These are phyloP conservation scores for Tolmerus cingulatus DNA, from an alignment of 2,888 invertebrate genomes.

Conservation along the genomic window DNA sequence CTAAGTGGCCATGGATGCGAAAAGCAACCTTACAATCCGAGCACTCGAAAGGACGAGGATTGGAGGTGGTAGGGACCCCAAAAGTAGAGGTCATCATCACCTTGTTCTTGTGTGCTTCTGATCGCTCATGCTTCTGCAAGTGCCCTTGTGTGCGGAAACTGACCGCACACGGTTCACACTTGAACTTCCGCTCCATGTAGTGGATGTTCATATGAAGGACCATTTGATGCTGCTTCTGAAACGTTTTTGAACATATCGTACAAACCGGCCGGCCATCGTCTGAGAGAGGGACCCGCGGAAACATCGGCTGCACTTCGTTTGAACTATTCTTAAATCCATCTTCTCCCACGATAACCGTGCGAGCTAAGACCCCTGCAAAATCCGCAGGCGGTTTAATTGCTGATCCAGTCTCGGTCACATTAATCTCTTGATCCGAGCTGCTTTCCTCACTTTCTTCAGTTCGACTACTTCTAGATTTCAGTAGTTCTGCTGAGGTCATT, in stretches of 20 bases:
- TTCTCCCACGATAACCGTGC: constrained; percentile 68
- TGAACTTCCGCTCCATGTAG: constrained; percentile 90
- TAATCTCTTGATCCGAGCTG: constrained; percentile 51
- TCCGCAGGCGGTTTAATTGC: constrained; percentile 53
- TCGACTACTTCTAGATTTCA: constrained; percentile 43
- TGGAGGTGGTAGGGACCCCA: constrained; percentile 82
- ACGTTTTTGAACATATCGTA: constrained; percentile 88
- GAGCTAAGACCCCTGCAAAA: constrained; percentile 58
- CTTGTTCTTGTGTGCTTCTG: constrained; percentile 91
- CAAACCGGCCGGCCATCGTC: constrained; percentile 82
- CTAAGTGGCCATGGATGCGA: constrained; percentile 94
- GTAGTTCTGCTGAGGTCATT: constrained; percentile 63
- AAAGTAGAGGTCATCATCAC: constrained; percentile 88
- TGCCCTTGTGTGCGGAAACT: constrained; percentile 91
- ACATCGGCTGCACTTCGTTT: constrained; percentile 60
- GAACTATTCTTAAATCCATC: constrained; percentile 69
- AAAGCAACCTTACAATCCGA: constrained; percentile 96
- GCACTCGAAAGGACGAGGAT: constrained; percentile 96
- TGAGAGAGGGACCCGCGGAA: constrained; percentile 67
- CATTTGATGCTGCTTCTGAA: constrained; percentile 89
- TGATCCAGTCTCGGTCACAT: constrained; percentile 45
- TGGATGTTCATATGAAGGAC: constrained; percentile 94
- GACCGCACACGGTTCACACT: constrained; percentile 90
- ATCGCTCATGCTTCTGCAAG: constrained; percentile 91
- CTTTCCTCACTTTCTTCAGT: constrained; percentile 52